phyloP scores from a whole-genome alignment of 2,113 vertebrate species.

The Cromileptes altivelis region DNA sequence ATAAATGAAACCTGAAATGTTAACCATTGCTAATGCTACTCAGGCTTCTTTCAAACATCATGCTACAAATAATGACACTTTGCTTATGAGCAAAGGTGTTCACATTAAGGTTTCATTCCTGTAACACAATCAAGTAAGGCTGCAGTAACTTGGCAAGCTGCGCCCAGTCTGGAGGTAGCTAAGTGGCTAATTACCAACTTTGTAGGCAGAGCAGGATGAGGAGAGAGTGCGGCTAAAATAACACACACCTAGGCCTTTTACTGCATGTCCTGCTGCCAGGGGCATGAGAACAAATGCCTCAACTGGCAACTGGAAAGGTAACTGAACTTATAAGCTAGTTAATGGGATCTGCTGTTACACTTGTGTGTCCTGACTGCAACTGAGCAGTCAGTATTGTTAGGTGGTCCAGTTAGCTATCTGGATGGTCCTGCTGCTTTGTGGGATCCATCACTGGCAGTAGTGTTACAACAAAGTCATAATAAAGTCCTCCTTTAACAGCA shows the following conservation, averaged over 20 bases:
- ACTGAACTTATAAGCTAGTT: constrained; percentile 40
- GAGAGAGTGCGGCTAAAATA: constrained; percentile 54
- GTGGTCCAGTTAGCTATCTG: not conserved
- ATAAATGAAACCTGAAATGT: not conserved
- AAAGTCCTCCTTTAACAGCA: too few species aligned
- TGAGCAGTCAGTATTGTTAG: too few species aligned
- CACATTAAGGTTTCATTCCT: constrained; percentile 2
- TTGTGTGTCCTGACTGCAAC: not conserved
- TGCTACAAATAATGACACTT: constrained; percentile 5
- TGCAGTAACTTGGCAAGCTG: constrained; percentile 23
- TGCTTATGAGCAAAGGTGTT: not conserved
- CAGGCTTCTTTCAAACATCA: not conserved
- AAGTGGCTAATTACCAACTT: constrained; percentile 40
- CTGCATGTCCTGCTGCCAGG: constrained; percentile 3
- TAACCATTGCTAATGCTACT: not conserved
- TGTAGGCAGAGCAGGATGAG: constrained; percentile 15
- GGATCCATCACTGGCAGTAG: not conserved
- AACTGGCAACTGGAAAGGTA: constrained; percentile 19
- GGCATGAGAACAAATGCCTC: constrained; percentile 15
- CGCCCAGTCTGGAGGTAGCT: constrained; percentile 23
- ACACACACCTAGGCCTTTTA: constrained; percentile 37
- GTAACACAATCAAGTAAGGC: constrained; percentile 1
- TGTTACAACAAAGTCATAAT: not conserved
- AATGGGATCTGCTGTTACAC: constrained; percentile 48
- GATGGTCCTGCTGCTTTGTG: not conserved